Percentiles rank a stretch among this genome's conserved stretches.
Conservation (phyloP, 2,888 invertebrate species). For the Tyria jacobaeae region DNA sequence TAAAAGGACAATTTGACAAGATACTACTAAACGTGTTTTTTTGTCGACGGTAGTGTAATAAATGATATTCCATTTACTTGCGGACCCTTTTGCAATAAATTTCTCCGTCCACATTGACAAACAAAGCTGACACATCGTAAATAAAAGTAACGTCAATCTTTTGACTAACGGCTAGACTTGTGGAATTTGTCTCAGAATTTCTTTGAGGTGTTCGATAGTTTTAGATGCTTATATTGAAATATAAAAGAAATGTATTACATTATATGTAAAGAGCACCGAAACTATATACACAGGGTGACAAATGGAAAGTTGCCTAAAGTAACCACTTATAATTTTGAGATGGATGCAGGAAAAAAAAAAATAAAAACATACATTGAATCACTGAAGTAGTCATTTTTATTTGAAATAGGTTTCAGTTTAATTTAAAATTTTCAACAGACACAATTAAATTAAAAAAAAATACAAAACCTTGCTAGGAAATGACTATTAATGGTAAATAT, state of each 20-base stretch:
- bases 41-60: conserved; percentile 21
- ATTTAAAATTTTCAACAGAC: too few species aligned
- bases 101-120: conserved; percentile 13
- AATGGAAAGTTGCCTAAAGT: too few species aligned
- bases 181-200: conserved; percentile 13
- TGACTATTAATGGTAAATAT: too few species aligned
- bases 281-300: not conserved
- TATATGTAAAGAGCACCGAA: not conserved
- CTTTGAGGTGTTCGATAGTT: conserved; percentile 10
- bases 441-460: too few species aligned
- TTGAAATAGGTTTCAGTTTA: too few species aligned
- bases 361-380: too few species aligned
- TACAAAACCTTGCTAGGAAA: too few species aligned
- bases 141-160: conserved; percentile 27
- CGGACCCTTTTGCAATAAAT: conserved; percentile 26
- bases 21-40: conserved; percentile 19
- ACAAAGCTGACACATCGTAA: conserved; percentile 20
- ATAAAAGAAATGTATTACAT: conserved; percentile 3
- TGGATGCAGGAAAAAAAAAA: too few species aligned
- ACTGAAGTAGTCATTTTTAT: too few species aligned
- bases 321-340: too few species aligned
- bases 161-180: conserved; percentile 10
- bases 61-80: conserved; percentile 30
- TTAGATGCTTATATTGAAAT: not conserved
- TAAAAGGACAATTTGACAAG: conserved; percentile 18